Conservation (phyloP, 92 coral and sea anemone genomes). For the Muricea muricata region DNA sequence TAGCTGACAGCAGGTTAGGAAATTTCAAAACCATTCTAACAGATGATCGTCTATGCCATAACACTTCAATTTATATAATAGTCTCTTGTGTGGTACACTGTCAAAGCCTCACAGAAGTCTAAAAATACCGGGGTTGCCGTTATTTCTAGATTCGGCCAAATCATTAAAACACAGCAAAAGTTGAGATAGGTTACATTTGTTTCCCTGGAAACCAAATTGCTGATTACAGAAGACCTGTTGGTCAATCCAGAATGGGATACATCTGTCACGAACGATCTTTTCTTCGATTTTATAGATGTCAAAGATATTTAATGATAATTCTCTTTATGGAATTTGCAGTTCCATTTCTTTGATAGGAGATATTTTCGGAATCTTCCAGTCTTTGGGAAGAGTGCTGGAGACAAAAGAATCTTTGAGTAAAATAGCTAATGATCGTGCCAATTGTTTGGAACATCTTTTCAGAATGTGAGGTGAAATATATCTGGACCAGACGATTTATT, state of each 20-base stretch:
- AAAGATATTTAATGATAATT: background rate
- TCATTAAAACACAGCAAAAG: background rate
- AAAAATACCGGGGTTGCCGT: background rate
- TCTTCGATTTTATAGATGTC: background rate
- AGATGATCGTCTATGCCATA: background rate
- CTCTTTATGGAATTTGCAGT: background rate
- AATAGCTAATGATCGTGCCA: background rate
- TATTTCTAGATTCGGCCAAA: background rate
- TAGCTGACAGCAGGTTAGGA: background rate
- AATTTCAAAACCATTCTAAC: background rate
- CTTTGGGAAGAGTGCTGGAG: background rate
- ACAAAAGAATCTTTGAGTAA: background rate
- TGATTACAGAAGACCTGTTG: background rate
- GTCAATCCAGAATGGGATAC: background rate
- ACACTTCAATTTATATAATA: background rate
- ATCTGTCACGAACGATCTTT: background rate
- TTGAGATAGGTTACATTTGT: background rate
- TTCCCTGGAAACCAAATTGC: background rate
- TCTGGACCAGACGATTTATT: background rate
- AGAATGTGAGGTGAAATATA: background rate
- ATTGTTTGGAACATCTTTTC: background rate
- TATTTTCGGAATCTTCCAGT: background rate
- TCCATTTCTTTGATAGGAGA: background rate
- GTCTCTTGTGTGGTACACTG: background rate
- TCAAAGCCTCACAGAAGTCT: background rate